Evolutionary conservation across 2,888 invertebrate genomes (phyloP).

Genomic region (Entomobrya proxima): DNA sequence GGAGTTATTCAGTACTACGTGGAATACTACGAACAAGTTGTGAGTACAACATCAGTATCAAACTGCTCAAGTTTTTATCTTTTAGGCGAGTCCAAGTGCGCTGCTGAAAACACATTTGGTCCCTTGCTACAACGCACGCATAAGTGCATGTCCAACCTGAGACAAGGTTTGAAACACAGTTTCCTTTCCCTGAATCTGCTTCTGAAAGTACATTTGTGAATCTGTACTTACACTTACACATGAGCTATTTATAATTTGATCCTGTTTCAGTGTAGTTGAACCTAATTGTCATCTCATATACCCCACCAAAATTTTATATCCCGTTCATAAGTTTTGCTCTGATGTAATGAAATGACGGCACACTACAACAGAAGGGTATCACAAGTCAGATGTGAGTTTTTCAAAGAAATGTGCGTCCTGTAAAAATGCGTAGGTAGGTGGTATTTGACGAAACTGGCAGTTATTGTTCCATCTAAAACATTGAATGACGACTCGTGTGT

Average conservation of each 20-base stretch:
- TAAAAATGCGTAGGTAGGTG: neutral
- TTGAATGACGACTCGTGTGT: neutral
- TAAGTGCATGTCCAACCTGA: neutral
- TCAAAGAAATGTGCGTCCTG: conserved; percentile 1
- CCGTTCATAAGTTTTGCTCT: neutral
- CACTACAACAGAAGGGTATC: conserved; percentile 37
- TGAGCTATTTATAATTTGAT: conserved; percentile 34
- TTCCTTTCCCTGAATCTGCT: no score
- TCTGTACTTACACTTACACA: neutral
- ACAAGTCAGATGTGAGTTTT: conserved; percentile 40
- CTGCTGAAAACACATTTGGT: neutral
- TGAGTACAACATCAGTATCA: conserved; percentile 12
- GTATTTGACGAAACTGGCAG: neutral
- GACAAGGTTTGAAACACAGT: neutral
- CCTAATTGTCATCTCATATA: conserved; percentile 51
- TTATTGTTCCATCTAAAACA: neutral
- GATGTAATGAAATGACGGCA: conserved; percentile 53
- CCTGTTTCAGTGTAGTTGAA: conserved; percentile 46
- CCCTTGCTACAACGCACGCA: conserved; percentile 7
- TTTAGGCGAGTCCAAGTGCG: neutral
- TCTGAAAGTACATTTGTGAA: neutral
- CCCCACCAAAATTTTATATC: neutral
- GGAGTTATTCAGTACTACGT: neutral
- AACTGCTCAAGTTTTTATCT: conserved; percentile 29
- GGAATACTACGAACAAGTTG: neutral